Evolutionary conservation across 2,888 invertebrate species (phyloP).

Genomic region (Abrostola triplasia): DNA sequence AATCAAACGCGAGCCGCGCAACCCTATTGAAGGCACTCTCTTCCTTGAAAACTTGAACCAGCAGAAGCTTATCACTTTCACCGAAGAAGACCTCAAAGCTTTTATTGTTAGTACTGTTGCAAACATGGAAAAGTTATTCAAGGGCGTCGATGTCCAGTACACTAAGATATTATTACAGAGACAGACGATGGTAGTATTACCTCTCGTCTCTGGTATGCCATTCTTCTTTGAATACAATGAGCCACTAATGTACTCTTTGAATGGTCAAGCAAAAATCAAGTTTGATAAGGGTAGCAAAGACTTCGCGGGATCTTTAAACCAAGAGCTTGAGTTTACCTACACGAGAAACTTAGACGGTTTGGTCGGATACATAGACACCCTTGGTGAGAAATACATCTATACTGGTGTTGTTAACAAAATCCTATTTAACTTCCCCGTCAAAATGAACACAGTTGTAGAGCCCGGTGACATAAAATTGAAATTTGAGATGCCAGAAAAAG

Average conservation of each 20-base stretch:
- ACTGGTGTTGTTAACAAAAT: conserved; percentile 89
- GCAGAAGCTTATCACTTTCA: conserved; percentile 84
- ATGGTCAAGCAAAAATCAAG: conserved; percentile 59
- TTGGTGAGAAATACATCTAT: conserved; percentile 88
- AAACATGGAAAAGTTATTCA: conserved; percentile 72
- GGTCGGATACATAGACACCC: conserved; percentile 90
- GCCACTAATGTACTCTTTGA: conserved; percentile 86
- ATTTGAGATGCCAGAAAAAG: conserved; percentile 81
- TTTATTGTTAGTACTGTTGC: conserved; percentile 77
- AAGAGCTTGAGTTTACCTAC: conserved; percentile 83
- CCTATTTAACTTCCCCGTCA: conserved; percentile 88
- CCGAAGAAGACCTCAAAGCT: conserved; percentile 85
- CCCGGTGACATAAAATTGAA: conserved; percentile 79
- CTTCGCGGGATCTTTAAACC: conserved; percentile 71
- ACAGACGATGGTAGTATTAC: conserved; percentile 89
- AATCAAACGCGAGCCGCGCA: conserved; percentile 83
- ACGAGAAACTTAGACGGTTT: conserved; percentile 88
- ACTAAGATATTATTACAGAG: conserved; percentile 88
- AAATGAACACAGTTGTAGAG: conserved; percentile 80
- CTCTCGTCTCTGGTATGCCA: conserved; percentile 91
- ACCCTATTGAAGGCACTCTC: conserved; percentile 89
- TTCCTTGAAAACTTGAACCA: conserved; percentile 79
- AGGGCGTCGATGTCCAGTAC: conserved; percentile 87
- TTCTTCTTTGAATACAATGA: conserved; percentile 89
- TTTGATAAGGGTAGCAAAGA: conserved; percentile 41